These are phyloP conservation scores for Spodoptera frugiperda DNA, from an alignment of 1,140 invertebrate species.

Conservation along the genomic window DNA sequence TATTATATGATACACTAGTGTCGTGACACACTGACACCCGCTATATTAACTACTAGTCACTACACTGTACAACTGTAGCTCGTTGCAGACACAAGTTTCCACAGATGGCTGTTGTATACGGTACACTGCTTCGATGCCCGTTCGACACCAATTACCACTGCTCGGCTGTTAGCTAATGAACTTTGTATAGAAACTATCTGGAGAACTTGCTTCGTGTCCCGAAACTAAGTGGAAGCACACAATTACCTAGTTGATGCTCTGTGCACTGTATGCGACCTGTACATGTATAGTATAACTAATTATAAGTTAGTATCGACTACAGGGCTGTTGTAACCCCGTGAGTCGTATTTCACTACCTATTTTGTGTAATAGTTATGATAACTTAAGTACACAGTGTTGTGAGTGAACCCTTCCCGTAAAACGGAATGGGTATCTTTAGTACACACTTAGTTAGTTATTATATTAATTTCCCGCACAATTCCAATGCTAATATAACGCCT, in stretches of 20 bases:
- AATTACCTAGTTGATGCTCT: too few species aligned
- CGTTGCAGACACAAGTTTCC: conserved; percentile 7
- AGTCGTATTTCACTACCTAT: too few species aligned
- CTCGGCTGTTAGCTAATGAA: background rate
- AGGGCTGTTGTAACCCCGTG: too few species aligned
- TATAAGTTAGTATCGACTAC: too few species aligned
- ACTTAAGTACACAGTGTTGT: too few species aligned
- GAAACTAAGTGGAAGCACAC: background rate
- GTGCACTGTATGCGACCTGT: too few species aligned
- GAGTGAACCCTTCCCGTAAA: too few species aligned
- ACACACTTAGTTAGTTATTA: background rate
- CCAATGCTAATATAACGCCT: conserved; percentile 8
- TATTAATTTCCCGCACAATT: background rate
- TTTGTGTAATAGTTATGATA: too few species aligned
- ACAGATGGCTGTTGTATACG: background rate
- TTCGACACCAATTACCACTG: conserved; percentile 7
- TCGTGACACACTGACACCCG: background rate
- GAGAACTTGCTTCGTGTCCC: background rate
- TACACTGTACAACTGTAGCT: background rate
- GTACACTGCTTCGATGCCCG: background rate
- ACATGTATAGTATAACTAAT: too few species aligned
- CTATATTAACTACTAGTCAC: background rate
- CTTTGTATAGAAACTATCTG: conserved; percentile 9
- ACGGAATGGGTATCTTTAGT: background rate
- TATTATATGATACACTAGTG: background rate